Evolutionary conservation across 2,888 invertebrate genomes (phyloP).

Genomic region (Tachina lurida): DNA sequence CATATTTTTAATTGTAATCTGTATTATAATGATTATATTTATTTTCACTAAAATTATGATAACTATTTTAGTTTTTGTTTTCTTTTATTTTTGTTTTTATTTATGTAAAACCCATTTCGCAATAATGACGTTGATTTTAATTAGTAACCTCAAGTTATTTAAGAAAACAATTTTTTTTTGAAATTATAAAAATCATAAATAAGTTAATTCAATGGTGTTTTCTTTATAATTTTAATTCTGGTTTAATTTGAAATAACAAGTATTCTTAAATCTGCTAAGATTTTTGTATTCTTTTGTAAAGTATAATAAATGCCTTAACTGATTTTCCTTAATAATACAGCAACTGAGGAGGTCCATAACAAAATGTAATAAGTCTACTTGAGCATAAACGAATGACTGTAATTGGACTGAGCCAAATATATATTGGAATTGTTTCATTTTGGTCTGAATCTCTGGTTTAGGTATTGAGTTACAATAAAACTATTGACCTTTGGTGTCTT

Average conservation of each 20-base stretch:
- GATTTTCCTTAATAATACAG: slow-evolving; percentile 73
- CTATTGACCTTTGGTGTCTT: too few species aligned
- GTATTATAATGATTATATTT: slow-evolving; percentile 28
- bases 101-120: slow-evolving; percentile 46
- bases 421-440: too few species aligned
- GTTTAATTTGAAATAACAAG: slow-evolving; percentile 14
- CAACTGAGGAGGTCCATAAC: too few species aligned
- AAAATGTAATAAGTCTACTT: too few species aligned
- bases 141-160: slow-evolving; percentile 6
- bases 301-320: slow-evolving; percentile 66
- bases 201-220: slow-evolving; percentile 51
- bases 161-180: neutral
- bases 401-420: too few species aligned
- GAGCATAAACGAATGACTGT: too few species aligned
- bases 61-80: neutral
- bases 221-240: slow-evolving; percentile 10
- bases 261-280: neutral
- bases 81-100: slow-evolving; percentile 9
- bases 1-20: slow-evolving; percentile 29
- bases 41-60: slow-evolving; percentile 30
- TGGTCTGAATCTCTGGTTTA: too few species aligned
- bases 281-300: slow-evolving; percentile 49
- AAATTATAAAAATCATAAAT: slow-evolving; percentile 16
- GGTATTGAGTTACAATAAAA: too few species aligned
- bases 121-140: slow-evolving; percentile 11